These are phyloP conservation scores for Cydia splendana DNA, from an alignment of 1,140 invertebrate species.

Conservation along the genomic window DNA sequence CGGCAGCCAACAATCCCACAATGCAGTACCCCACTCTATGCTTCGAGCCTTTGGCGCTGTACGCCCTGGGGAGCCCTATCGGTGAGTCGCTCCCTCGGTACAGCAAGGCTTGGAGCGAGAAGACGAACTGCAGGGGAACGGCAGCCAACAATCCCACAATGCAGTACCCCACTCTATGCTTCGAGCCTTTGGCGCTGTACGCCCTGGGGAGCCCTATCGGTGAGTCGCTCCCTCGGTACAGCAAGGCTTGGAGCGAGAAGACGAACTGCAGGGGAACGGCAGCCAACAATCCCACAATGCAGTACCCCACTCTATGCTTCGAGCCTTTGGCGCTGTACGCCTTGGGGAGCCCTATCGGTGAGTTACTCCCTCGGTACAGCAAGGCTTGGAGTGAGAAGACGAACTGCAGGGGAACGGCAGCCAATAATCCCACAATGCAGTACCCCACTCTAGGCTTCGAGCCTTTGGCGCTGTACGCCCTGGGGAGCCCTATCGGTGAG, in stretches of 20 bases:
- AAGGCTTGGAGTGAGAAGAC: constrained; percentile 58
- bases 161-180: constrained; percentile 89
- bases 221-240: constrained; percentile 69
- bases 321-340: constrained; percentile 93
- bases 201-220: constrained; percentile 97
- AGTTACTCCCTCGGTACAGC: no score
- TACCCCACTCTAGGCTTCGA: constrained; percentile 91
- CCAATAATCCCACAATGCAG: constrained; percentile 89
- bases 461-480: constrained; percentile 92
- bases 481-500: constrained; percentile 96
- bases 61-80: constrained; percentile 97
- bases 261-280: constrained; percentile 86
- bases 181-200: constrained; percentile 92
- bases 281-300: constrained; percentile 90
- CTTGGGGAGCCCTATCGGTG: constrained; percentile 96
- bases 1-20: constrained; percentile 89
- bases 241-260: constrained; percentile 40
- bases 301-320: constrained; percentile 91
- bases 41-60: constrained; percentile 92
- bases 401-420: constrained; percentile 86
- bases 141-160: constrained; percentile 92
- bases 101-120: constrained; percentile 36
- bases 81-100: constrained; percentile 81
- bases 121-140: constrained; percentile 84
- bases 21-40: constrained; percentile 89